These are phyloP conservation scores for Reticulitermes lucifugus DNA, from an alignment of 2,888 invertebrate genomes.

Conservation along the genomic window DNA sequence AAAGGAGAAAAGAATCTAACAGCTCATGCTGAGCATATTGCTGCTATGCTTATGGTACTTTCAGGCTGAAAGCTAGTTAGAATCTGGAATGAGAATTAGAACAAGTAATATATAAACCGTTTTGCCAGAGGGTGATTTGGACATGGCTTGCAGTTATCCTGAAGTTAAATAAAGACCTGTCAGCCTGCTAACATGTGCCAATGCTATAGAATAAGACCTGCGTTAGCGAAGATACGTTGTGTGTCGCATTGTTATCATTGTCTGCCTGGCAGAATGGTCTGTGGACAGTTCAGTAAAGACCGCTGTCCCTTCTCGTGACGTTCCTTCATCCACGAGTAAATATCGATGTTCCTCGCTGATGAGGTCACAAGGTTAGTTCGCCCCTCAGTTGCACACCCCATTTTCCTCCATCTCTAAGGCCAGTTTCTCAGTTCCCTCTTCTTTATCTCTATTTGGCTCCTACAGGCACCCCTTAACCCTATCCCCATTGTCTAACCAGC, in stretches of 20 bases:
- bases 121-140: background rate
- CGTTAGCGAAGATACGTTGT: background rate
- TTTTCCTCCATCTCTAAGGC: background rate
- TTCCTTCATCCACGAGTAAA: background rate
- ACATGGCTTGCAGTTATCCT: background rate
- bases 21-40: background rate
- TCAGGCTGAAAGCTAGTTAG: too few species aligned
- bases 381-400: background rate
- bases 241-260: background rate
- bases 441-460: constrained; percentile 26
- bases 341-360: background rate
- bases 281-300: background rate
- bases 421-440: constrained; percentile 30
- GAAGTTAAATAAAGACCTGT: background rate
- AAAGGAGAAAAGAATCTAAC: background rate
- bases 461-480: constrained; percentile 16
- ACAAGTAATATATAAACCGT: too few species aligned
- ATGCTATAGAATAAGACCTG: background rate
- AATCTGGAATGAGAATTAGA: too few species aligned
- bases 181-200: too few species aligned
- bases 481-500: constrained; percentile 25
- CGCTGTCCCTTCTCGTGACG: background rate
- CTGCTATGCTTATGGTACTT: too few species aligned
- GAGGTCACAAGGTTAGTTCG: constrained; percentile 3
- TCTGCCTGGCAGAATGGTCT: background rate